A percentile compares a stretch with the other conserved stretches of the same genome.
These are phyloP conservation scores for silkworm (Bombyx mori) DNA, from an alignment of 1,140 invertebrate genomes.

Conservation along the genomic window ASM3026992v2 NC_085126.1:7702501-7703000, in stretches of 20 bases:
- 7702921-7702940: constrained; percentile 34
- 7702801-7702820: constrained; percentile 37
- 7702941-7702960: constrained; percentile 19
- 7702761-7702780: constrained; percentile 21
- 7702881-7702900: constrained; percentile 40
- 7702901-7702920: constrained; percentile 35
- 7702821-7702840: constrained; percentile 38
- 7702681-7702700: constrained; percentile 1
- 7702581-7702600: constrained; percentile 27
- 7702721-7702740: constrained; percentile 12
- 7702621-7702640: constrained; percentile 21
- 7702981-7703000: constrained; percentile 9
- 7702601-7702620: constrained; percentile 39
- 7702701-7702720: constrained; percentile 18
- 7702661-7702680: constrained; percentile 4
- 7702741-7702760: constrained; percentile 14
- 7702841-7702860: constrained; percentile 29
- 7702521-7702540: background rate
- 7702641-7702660: constrained; percentile 7
- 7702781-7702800: constrained; percentile 8
- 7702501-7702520: constrained; percentile 16
- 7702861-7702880: constrained; percentile 33
- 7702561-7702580: constrained; percentile 18
- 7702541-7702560: constrained; percentile 4
- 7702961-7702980: constrained; percentile 13